Evolutionary conservation across 1,140 invertebrate species (phyloP).

Genomic region (Papilio polyxenes): DNA sequence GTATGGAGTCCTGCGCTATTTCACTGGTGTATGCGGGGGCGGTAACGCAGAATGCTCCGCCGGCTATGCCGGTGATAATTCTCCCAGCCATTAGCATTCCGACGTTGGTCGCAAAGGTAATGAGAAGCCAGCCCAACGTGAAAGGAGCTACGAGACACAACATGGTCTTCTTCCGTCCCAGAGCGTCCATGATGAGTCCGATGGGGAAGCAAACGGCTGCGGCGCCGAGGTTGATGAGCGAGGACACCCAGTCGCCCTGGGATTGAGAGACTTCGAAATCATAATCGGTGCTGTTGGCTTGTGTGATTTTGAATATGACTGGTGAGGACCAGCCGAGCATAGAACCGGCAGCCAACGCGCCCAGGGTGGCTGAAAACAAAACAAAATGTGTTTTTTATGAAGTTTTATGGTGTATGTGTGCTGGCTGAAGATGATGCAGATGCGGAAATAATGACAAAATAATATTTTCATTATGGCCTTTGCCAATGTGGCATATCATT

Average conservation of each 20-base stretch:
- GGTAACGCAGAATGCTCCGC: constrained; percentile 88
- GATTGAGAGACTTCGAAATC: constrained; percentile 76
- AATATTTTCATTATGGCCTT: no score
- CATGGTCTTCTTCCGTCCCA: constrained; percentile 89
- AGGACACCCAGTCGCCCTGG: constrained; percentile 87
- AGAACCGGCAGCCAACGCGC: constrained; percentile 81
- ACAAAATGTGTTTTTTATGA: constrained; percentile 32
- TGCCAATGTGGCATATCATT: no score
- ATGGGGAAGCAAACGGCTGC: constrained; percentile 86
- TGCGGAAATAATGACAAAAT: no score
- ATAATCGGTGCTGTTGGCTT: constrained; percentile 77
- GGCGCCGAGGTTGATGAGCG: constrained; percentile 86
- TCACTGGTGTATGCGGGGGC: constrained; percentile 92
- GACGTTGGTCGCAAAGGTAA: constrained; percentile 85
- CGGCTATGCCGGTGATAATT: constrained; percentile 87
- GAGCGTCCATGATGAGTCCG: constrained; percentile 86
- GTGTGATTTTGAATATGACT: constrained; percentile 81
- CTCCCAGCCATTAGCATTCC: constrained; percentile 87
- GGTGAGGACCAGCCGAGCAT: constrained; percentile 90
- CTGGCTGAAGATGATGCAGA: no score
- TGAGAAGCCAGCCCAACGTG: constrained; percentile 87
- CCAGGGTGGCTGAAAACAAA: constrained; percentile 79
- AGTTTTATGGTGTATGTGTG: no score
- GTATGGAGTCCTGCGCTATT: constrained; percentile 88
- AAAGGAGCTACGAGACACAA: constrained; percentile 86